phyloP scores from a whole-genome alignment of 2,888 invertebrate species.

The Apodemia duryi region DNA sequence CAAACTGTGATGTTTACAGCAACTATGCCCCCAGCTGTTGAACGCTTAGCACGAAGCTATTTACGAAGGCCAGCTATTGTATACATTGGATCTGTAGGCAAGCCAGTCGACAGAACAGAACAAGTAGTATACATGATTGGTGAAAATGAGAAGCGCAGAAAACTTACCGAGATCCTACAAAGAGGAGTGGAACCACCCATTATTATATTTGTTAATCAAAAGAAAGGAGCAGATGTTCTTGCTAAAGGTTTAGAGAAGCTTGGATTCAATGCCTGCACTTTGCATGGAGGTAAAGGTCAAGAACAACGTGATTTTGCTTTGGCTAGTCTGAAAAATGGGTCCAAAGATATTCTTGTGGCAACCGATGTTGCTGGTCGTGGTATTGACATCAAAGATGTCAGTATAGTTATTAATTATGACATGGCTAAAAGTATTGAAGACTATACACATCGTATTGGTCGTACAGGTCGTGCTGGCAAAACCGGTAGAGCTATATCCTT shows the following conservation, averaged over 20 bases:
- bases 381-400: constrained; percentile 99
- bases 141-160: constrained; percentile 97
- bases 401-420: constrained; percentile 99
- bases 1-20: constrained; percentile 99
- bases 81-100: constrained; percentile 97
- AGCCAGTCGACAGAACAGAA: constrained; percentile 98
- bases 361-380: constrained; percentile 99
- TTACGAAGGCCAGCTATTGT: constrained; percentile 97
- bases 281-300: constrained; percentile 99
- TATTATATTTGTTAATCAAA: constrained; percentile 99
- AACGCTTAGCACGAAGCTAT: constrained; percentile 96
- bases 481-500: constrained; percentile 97
- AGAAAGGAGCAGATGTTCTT: constrained; percentile 99
- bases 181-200: constrained; percentile 97
- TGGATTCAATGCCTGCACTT: constrained; percentile 96
- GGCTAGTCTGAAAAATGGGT: constrained; percentile 96
- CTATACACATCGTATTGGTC: constrained; percentile 98
- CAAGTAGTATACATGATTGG: constrained; percentile 97
- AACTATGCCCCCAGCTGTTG: constrained; percentile 99
- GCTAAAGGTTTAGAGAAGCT: constrained; percentile 98
- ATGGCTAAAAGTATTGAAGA: constrained; percentile 99
- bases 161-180: constrained; percentile 93
- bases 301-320: constrained; percentile 99
- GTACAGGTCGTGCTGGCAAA: constrained; percentile 99
- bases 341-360: constrained; percentile 98